phyloP scores from a whole-genome alignment of 1,140 invertebrate species.

The Piezodorus guildinii region DNA sequence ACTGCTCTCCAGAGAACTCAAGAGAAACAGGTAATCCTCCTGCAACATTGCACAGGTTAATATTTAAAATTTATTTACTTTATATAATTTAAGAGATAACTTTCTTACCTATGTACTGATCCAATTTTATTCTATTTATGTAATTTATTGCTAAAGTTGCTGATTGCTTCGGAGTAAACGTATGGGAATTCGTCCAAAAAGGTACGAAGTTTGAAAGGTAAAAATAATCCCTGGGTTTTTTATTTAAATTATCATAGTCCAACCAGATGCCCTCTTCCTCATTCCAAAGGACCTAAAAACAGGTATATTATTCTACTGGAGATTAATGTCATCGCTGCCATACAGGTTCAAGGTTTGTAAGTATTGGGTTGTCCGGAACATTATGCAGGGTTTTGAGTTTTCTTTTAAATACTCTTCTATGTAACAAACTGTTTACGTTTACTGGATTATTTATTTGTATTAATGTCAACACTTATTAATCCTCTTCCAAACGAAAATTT shows the following conservation, averaged over 20 bases:
- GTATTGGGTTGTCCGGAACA: no score
- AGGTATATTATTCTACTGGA: no score
- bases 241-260: conserved; percentile 47
- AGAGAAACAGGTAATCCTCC: conserved; percentile 66
- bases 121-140: conserved; percentile 16
- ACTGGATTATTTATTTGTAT: no score
- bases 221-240: conserved; percentile 43
- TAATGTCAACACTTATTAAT: no score
- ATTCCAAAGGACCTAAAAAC: conserved; percentile 53
- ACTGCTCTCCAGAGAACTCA: conserved; percentile 60
- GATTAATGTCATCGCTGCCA: no score
- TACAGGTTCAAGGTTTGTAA: no score
- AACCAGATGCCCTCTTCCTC: conserved; percentile 56
- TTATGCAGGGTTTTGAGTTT: no score
- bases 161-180: conserved; percentile 6
- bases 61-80: no score
- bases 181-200: conserved; percentile 45
- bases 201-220: conserved; percentile 62
- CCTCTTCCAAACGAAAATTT: no score
- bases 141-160: conserved; percentile 16
- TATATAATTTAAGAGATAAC: neutral
- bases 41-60: conserved; percentile 32
- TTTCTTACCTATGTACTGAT: conserved; percentile 18
- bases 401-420: no score
- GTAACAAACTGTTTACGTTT: no score